A percentile compares a stretch with the other conserved stretches of the same genome.
phyloP scores from a whole-genome alignment of 2,888 invertebrate genomes.

The Seira ritae region DNA sequence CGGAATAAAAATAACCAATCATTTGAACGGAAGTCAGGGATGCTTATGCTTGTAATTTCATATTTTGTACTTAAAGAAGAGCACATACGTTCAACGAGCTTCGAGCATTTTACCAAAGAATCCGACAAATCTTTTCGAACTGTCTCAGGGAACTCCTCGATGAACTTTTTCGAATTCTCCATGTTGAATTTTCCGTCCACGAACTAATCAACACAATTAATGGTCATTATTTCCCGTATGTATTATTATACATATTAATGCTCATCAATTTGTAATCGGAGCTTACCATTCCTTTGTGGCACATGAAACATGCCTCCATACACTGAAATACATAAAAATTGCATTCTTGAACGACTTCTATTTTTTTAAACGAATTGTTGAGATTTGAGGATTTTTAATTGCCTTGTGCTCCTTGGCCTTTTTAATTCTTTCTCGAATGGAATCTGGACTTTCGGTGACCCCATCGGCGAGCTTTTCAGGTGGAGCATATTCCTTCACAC shows the following conservation, averaged over 20 bases:
- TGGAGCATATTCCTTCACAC: conserved; percentile 45
- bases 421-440: conserved; percentile 28
- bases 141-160: conserved; percentile 39
- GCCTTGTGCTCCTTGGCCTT: conserved; percentile 41
- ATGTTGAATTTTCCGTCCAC: conserved; percentile 32
- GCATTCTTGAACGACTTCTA: not conserved
- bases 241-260: no score
- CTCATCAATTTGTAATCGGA: no score
- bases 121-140: conserved; percentile 16
- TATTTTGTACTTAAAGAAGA: no score
- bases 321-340: conserved; percentile 31
- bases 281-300: conserved; percentile 42
- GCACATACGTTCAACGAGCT: conserved; percentile 40
- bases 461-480: conserved; percentile 32
- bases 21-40: no score
- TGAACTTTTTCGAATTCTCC: conserved; percentile 28
- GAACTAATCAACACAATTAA: no score
- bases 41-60: no score
- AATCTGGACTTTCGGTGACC: conserved; percentile 34
- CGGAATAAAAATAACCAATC: not conserved
- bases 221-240: no score
- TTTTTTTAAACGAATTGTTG: not conserved
- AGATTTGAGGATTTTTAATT: not conserved
- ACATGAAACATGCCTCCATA: conserved; percentile 54
- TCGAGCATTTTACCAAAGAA: conserved; percentile 40